Evolutionary conservation across 2,888 invertebrate genomes (phyloP), one percentile per base, ranked within the genome.

Genomic region (Eurois occulta): DNA sequence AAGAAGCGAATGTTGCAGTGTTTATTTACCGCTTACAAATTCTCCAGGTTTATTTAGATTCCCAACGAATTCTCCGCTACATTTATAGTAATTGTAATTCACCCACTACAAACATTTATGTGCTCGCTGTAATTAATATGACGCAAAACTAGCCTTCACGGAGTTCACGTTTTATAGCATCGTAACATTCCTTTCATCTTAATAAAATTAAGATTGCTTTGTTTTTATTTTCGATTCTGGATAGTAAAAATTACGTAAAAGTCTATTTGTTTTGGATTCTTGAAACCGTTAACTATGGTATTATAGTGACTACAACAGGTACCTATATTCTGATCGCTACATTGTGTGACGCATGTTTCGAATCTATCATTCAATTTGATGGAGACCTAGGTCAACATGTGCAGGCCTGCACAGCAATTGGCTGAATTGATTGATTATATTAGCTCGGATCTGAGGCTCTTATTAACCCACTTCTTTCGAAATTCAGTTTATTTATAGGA

Each of bases 181-280:
- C 78, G 75, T 84, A 85, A 85, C 78, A 82, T 82, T 82, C 70
- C 60, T 65, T 75, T 67, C 70, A 73, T 70, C 58, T 72, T 67
- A 85, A 75, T 75, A 69, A 77, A 85, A 77, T 64, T 62, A 52
- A 62, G 52, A 77, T 85, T 72, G 69, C 28, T 67, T 75, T 58
- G 58, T 62, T 69, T 67, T 80, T 64, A 28, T 43, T 72, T 52
- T 43, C 55, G 35, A 58, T 11, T 72, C 52, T n/a, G 28, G 18
- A 60, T 48, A 38, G 52, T 66, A 18, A 60, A 43, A 38, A 83
- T 64, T 70, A 55, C 41, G 55, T 48, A 38, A 65, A 79, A 41
- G 38, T 46, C 7, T 0, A 28, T 16, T 60, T 18, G 0, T 24
- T 41, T 41, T 41, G 10, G 35, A 6, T n/a, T 41, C n/a, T n/a